These are phyloP conservation scores for Rhingia rostrata DNA, from an alignment of 2,888 invertebrate genomes.

Conservation along the genomic window DNA sequence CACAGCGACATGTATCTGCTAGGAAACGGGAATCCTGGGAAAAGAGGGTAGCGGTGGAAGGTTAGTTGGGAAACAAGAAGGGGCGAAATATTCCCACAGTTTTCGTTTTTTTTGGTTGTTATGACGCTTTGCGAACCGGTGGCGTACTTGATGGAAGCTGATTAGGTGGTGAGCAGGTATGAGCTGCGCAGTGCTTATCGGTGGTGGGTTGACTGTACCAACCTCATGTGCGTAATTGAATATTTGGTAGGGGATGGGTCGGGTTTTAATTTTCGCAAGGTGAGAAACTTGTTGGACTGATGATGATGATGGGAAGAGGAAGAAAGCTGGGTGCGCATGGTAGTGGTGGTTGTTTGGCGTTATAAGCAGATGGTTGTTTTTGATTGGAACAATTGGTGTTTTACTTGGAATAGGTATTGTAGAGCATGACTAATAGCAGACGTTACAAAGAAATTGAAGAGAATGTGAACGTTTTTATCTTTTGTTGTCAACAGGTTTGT, in stretches of 20 bases:
- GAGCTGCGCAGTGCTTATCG: conserved; percentile 43
- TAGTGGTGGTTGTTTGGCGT: conserved; percentile 17
- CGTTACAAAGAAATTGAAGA: not conserved
- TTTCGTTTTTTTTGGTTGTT: conserved; percentile 35
- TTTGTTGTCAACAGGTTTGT: not conserved
- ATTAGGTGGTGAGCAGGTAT: conserved; percentile 72
- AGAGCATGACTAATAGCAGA: too few species aligned
- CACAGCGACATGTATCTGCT: not conserved
- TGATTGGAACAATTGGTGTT: conserved; percentile 3
- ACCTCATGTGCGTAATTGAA: conserved; percentile 58
- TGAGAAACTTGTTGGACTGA: conserved; percentile 72
- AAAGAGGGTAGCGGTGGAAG: conserved; percentile 56
- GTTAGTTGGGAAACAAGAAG: conserved; percentile 17
- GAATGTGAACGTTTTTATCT: not conserved
- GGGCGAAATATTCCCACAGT: conserved; percentile 73
- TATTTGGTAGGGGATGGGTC: conserved; percentile 47
- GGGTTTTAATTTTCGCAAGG: conserved; percentile 49
- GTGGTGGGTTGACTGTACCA: conserved; percentile 68
- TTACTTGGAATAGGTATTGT: not conserved
- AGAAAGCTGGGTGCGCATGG: conserved; percentile 46
- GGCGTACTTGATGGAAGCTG: conserved; percentile 48
- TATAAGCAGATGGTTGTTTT: conserved; percentile 38
- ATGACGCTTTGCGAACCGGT: conserved; percentile 60
- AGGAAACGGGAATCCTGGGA: conserved; percentile 41
- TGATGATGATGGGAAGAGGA: conserved; percentile 13